phyloP scores from a whole-genome alignment of 2,113 vertebrate species.

The Macrotis lagotis region DNA sequence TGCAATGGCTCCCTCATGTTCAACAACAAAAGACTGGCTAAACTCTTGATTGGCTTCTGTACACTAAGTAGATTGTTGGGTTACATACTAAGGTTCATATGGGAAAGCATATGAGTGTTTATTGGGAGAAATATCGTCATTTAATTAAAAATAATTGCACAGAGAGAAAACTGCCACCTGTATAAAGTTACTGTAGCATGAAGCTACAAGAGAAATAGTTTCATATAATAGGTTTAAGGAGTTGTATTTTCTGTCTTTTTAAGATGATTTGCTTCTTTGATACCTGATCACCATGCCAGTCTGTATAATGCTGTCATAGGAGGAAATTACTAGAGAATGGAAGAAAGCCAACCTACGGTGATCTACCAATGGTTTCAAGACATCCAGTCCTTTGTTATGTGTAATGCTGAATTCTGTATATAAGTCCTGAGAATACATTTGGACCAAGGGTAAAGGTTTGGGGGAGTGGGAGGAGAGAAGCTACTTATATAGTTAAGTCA shows the following conservation, averaged over 20 bases:
- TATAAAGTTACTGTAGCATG: not conserved
- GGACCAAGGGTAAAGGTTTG: not conserved
- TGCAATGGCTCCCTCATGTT: not conserved
- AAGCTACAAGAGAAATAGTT: not conserved
- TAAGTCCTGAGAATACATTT: not conserved
- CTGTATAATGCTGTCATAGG: not conserved
- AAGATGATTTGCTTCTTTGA: not conserved
- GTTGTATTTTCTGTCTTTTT: not conserved
- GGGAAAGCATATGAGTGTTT: not conserved
- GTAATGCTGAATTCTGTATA: not conserved
- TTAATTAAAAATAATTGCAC: not conserved
- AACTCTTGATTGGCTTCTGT: not conserved
- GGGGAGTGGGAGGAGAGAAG: not conserved
- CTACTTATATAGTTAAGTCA: not conserved
- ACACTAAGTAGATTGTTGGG: not conserved
- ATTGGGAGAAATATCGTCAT: not conserved
- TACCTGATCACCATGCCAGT: constrained; percentile 28
- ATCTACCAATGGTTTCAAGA: constrained; percentile 23
- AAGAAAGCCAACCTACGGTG: constrained; percentile 39
- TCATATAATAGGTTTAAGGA: not conserved
- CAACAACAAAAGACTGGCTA: not conserved
- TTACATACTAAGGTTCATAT: not conserved
- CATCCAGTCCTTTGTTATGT: not conserved
- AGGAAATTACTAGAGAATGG: constrained; percentile 2
- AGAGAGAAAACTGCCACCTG: not conserved